phyloP scores from a whole-genome alignment of 2,113 vertebrate genomes.

The Genyomyrus donnyi region DNA sequence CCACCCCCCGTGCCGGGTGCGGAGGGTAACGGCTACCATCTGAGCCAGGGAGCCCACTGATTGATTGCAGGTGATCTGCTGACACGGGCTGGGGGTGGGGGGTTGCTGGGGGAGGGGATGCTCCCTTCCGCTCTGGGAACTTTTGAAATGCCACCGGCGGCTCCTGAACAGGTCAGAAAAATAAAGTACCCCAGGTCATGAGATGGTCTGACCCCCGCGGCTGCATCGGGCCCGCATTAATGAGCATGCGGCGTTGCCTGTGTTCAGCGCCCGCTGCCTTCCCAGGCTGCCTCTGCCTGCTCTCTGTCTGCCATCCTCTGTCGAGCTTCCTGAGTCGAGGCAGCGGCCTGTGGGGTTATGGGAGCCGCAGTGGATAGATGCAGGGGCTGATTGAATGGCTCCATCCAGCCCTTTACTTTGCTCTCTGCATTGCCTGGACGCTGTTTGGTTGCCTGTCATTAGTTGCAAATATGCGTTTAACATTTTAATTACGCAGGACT shows the following conservation, averaged over 20 bases:
- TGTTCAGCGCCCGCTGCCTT: neutral
- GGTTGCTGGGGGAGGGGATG: neutral
- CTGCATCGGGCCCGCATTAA: neutral
- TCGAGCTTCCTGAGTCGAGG: neutral
- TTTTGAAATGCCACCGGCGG: neutral
- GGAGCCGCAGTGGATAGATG: neutral
- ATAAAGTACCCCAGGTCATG: neutral
- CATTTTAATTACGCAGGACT: neutral
- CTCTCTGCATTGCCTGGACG: neutral
- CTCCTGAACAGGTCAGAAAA: neutral
- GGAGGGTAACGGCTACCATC: no score
- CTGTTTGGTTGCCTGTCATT: neutral
- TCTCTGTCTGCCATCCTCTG: neutral
- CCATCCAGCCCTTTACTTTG: neutral
- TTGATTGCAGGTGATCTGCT: neutral
- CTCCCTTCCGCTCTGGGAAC: neutral
- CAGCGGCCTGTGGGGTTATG: neutral
- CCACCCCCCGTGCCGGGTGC: neutral
- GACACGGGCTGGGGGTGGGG: neutral
- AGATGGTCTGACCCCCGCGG: neutral
- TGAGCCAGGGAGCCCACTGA: neutral
- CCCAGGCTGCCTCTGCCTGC: neutral
- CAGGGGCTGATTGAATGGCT: neutral
- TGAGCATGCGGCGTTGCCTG: neutral
- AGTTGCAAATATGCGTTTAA: neutral